These are phyloP conservation scores for Ranitomeya imitator DNA, from an alignment of 2,113 vertebrate genomes.

Conservation along the genomic window DNA sequence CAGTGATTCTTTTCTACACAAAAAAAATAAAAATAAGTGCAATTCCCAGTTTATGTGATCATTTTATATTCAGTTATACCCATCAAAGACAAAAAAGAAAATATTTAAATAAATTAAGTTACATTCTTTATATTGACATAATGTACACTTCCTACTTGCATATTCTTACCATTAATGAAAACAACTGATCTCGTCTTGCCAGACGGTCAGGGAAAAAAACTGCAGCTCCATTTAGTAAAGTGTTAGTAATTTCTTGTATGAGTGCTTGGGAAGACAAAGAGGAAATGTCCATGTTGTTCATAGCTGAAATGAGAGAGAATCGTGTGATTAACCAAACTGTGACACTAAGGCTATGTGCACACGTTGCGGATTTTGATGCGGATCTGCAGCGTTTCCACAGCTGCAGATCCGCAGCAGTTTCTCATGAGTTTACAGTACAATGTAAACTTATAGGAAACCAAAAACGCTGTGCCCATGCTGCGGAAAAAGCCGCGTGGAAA, in stretches of 20 bases:
- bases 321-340: neutral
- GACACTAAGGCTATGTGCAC: no score
- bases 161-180: constrained; percentile 89
- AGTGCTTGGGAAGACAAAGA: constrained; percentile 74
- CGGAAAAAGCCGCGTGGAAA: no score
- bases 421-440: no score
- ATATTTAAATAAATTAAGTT: no score
- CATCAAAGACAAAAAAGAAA: no score
- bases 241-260: constrained; percentile 86
- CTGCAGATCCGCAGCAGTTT: no score
- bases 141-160: neutral
- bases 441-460: no score
- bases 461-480: no score
- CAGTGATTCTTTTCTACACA: constrained; percentile 90
- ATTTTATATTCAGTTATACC: neutral
- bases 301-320: constrained; percentile 3
- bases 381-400: no score
- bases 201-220: constrained; percentile 92
- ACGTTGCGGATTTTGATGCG: no score
- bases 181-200: constrained; percentile 85
- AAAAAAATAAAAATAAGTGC: constrained; percentile 30
- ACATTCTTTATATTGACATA: no score
- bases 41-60: neutral
- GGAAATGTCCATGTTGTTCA: constrained; percentile 79
- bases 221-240: constrained; percentile 90